Percentiles rank a stretch among this genome's conserved stretches.
Conservation (phyloP, 2,888 invertebrate species). For the Acrobasis consociella region DNA sequence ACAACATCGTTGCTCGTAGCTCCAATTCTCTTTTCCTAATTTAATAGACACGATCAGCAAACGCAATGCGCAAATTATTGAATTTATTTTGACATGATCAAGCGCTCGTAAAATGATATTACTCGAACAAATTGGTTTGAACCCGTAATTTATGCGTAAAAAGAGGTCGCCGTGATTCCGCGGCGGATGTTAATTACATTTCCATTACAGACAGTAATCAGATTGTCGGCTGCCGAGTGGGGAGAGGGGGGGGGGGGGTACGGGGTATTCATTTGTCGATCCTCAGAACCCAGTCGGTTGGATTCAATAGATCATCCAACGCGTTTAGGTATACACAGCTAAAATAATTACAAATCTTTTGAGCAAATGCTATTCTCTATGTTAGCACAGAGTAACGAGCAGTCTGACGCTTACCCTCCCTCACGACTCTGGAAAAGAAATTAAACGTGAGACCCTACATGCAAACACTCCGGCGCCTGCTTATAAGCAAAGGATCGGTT, state of each 20-base stretch:
- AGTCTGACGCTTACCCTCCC: too few relatives aligned
- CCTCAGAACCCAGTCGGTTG: background rate
- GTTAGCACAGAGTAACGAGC: too few relatives aligned
- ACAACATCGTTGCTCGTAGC: background rate
- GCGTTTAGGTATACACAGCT: background rate
- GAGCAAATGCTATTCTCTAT: background rate
- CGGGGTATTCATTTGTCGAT: background rate
- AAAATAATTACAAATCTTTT: background rate
- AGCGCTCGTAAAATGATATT: slow-evolving; percentile 10
- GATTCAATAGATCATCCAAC: background rate
- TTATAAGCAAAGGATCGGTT: too few relatives aligned
- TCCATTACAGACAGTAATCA: background rate
- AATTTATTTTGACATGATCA: background rate
- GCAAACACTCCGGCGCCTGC: too few relatives aligned
- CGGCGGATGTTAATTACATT: slow-evolving; percentile 13
- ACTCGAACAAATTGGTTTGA: slow-evolving; percentile 10
- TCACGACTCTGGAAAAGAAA: too few relatives aligned
- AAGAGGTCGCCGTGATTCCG: slow-evolving; percentile 2
- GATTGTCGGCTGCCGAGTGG: background rate
- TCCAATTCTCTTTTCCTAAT: background rate
- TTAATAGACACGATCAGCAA: background rate
- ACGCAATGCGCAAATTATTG: background rate
- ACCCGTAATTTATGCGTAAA: background rate
- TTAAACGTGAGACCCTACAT: too few relatives aligned
- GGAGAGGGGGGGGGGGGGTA: background rate